Base-by-base conservation (phyloP, 2,888 invertebrate genomes). In the Tetanocera ferruginea region DNA sequence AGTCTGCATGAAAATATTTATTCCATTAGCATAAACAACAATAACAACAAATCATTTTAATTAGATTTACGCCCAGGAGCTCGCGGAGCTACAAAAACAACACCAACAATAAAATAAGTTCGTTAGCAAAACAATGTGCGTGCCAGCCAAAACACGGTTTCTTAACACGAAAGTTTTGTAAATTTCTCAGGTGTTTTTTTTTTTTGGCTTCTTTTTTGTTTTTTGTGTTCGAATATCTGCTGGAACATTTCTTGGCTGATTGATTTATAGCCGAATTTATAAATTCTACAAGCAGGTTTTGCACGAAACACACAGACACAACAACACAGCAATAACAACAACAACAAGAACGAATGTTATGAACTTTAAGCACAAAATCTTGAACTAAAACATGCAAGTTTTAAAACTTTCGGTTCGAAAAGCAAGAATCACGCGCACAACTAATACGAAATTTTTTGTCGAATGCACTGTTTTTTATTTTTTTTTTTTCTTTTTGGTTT, bases 21-120 rank as follows among this genome's bases (percentile, higher is more conserved):
- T 77, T 80, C 77, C 8, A 25, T 34, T 34, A 3, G 64, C 28
- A 64, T 85, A 84, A 84, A 83, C 80, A 84, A 75, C 82, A 78
- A 80, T 80, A 83, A 83, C 79, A 81, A 84, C 86, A 85, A 85
- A 85, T 85, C 86, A 85, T 78, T 83, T 82, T 85, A 85, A 85
- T 86, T 85, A 84, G 82, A 83, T 84, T 78, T 77, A 83, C 84
- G 86, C 85, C 85, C 84, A 83, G 78, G 70, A 64, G 11, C 55
- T 51, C 77, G n/a, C 74, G 49, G 62, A 76, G 6, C 11, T 6
- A 14, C 62, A 77, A 43, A 69, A 76, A 78, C 76, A 55, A 62
- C 14, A 49, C 49, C 19, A 37, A 73, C 19, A 55, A 1, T 3
- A 8, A 43, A 19, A 55, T 55, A 17, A 55, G 55, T 55, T 55